These are phyloP conservation scores for Forbesichthys papilliferus DNA, from an alignment of 2,113 vertebrate species.

Conservation along the genomic window DNA sequence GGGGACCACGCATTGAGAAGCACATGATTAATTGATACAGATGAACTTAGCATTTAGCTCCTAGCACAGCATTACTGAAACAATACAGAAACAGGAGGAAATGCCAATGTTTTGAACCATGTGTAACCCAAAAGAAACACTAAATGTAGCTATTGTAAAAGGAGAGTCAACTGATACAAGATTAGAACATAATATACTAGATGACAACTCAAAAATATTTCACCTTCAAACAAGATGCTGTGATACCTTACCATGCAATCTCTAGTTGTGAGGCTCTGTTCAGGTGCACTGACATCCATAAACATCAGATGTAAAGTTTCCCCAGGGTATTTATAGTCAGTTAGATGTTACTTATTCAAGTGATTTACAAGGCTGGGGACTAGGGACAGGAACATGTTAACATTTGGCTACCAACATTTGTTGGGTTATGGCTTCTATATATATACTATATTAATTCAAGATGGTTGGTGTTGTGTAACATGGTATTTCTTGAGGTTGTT, in stretches of 20 bases:
- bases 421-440: conserved; percentile 45
- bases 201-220: background rate
- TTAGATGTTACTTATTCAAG: conserved; percentile 14
- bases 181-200: background rate
- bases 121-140: no score
- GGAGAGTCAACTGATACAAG: no score
- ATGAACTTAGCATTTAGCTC: background rate
- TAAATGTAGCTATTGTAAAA: no score
- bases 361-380: conserved; percentile 39
- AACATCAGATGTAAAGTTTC: background rate
- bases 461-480: conserved; percentile 45
- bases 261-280: background rate
- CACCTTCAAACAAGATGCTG: background rate
- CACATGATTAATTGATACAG: conserved; percentile 33
- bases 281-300: background rate
- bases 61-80: background rate
- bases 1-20: conserved; percentile 45
- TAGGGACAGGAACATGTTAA: conserved; percentile 30
- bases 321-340: conserved; percentile 39
- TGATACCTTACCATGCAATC: background rate
- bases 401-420: conserved; percentile 32
- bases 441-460: conserved; percentile 48
- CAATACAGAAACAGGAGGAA: no score
- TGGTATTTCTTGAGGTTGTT: conserved; percentile 23
- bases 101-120: no score